Percentiles rank a stretch among this genome's conserved stretches.
phyloP scores from a whole-genome alignment of 2,888 invertebrate genomes.

The Apodemia mormo region DNA sequence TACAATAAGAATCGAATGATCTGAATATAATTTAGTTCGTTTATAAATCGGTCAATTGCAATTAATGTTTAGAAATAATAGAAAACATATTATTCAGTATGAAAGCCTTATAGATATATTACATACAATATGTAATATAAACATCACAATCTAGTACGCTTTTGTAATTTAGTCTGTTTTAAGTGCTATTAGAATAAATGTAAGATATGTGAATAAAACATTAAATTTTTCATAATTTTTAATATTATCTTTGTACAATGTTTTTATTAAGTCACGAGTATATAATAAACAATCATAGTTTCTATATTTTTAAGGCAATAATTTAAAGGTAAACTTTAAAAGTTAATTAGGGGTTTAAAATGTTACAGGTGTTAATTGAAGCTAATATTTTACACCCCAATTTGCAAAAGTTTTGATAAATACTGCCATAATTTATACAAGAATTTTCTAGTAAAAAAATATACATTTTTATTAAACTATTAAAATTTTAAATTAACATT shows the following conservation, averaged over 20 bases:
- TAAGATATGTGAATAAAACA: conserved; percentile 15
- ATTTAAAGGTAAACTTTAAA: background rate
- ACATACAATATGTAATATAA: background rate
- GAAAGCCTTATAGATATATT: too few species aligned
- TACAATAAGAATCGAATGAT: too few species aligned
- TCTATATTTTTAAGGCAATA: conserved; percentile 5
- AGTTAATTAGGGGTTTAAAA: background rate
- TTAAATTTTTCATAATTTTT: background rate
- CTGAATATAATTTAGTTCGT: too few species aligned
- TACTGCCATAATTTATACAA: conserved; percentile 6
- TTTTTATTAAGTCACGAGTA: conserved; percentile 32
- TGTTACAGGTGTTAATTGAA: background rate
- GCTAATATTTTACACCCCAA: background rate
- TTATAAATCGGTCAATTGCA: too few species aligned
- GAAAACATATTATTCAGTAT: too few species aligned
- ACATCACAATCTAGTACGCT: conserved; percentile 12
- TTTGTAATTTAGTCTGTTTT: background rate
- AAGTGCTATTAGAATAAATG: conserved; percentile 9
- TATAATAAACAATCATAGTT: background rate
- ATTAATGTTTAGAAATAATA: too few species aligned
- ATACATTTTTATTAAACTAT: conserved; percentile 9
- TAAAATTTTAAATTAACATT: conserved; percentile 12
- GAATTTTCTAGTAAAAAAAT: background rate
- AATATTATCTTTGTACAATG: conserved; percentile 8
- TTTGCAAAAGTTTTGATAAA: background rate